A percentile compares a stretch with the other conserved stretches of the same genome.
Conservation (phyloP, 2,113 vertebrate genomes). For the Ornithorhynchus anatinus region DNA sequence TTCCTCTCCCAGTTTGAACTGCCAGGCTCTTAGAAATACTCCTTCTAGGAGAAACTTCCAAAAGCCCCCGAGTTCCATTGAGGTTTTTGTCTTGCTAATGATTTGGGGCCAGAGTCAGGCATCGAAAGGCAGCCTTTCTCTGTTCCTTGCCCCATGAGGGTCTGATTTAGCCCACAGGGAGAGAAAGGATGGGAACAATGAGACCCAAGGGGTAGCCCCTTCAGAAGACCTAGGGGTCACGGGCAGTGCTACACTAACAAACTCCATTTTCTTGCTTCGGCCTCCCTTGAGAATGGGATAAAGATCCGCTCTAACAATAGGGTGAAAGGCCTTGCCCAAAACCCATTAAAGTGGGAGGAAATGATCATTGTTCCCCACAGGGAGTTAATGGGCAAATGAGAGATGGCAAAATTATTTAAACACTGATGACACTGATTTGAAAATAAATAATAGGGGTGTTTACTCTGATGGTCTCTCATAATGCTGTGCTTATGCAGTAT, state of each 20-base stretch:
- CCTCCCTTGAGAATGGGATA: conserved; percentile 71
- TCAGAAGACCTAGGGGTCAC: conserved; percentile 71
- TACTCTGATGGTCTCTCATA: conserved; percentile 30
- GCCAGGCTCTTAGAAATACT: conserved; percentile 77
- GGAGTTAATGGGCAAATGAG: conserved; percentile 78
- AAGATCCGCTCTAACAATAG: conserved; percentile 76
- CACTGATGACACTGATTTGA: conserved; percentile 73
- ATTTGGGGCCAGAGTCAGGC: conserved; percentile 77
- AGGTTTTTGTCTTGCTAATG: conserved; percentile 84
- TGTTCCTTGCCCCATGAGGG: conserved; percentile 68
- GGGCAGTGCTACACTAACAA: conserved; percentile 66
- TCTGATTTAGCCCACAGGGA: conserved; percentile 78
- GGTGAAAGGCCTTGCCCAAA: conserved; percentile 85
- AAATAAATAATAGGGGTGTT: conserved; percentile 48
- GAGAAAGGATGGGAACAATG: conserved; percentile 75
- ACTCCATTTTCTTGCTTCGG: conserved; percentile 70
- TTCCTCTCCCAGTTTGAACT: conserved; percentile 82
- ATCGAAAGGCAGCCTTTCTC: conserved; percentile 73
- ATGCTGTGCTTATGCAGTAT: conserved; percentile 56
- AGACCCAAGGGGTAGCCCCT: conserved; percentile 64
- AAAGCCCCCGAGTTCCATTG: conserved; percentile 76
- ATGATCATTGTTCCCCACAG: conserved; percentile 82
- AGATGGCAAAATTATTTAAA: conserved; percentile 76
- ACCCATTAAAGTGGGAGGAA: conserved; percentile 86
- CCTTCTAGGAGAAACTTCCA: conserved; percentile 60